These are phyloP conservation scores for Dinomys branickii DNA, from an alignment of 2,113 vertebrate species.

Conservation along the genomic window DNA sequence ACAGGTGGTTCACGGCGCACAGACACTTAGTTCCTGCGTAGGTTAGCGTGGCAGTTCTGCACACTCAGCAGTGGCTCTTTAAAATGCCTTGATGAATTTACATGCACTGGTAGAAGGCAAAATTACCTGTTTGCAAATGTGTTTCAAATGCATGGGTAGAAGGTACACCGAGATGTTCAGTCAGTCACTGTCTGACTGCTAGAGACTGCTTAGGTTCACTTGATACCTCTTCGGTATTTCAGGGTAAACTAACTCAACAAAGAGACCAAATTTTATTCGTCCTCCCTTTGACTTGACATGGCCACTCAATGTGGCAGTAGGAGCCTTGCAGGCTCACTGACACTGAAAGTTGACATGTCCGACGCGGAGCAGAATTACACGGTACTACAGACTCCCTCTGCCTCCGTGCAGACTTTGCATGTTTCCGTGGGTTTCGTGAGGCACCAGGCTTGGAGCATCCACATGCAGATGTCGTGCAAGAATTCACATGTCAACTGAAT, in stretches of 20 bases:
- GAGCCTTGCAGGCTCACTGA: neutral
- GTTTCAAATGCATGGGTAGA: neutral
- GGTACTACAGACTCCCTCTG: neutral
- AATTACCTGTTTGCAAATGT: neutral
- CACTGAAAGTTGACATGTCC: neutral
- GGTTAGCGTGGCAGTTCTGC: neutral
- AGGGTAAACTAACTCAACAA: neutral
- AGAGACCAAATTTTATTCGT: neutral
- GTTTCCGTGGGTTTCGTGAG: neutral
- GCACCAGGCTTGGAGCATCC: accelerated
- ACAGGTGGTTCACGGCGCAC: neutral
- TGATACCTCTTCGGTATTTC: neutral
- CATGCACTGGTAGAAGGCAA: neutral
- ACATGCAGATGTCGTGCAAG: neutral
- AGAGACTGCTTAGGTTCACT: neutral
- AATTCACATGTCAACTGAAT: neutral
- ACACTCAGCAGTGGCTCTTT: neutral
- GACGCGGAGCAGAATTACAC: neutral
- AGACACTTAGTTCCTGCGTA: neutral
- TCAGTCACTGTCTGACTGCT: neutral
- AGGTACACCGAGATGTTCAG: neutral
- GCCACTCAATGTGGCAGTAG: neutral
- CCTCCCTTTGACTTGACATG: neutral
- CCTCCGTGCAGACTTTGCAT: accelerated
- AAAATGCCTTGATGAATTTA: neutral